These are phyloP conservation scores for Zosterops japonicus DNA, from an alignment of 2,113 vertebrate species.

Conservation along the genomic window DNA sequence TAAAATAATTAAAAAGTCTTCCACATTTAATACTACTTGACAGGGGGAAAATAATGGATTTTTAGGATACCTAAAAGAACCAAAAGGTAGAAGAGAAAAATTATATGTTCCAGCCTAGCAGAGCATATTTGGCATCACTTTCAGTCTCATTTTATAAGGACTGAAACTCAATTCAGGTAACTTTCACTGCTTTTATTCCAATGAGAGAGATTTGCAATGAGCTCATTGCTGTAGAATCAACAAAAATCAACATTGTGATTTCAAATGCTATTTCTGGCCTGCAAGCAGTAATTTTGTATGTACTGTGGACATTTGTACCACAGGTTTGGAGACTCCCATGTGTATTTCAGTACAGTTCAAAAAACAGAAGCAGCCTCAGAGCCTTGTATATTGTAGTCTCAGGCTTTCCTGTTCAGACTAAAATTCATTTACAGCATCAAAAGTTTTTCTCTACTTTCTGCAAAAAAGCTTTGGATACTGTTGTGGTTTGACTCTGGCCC, in stretches of 20 bases:
- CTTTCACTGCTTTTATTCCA: neutral
- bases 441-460: neutral
- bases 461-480: neutral
- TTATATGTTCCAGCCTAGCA: neutral
- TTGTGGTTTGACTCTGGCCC: neutral
- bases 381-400: neutral
- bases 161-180: neutral
- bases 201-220: neutral
- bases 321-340: neutral
- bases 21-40: neutral
- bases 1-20: accelerated
- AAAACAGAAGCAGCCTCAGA: neutral
- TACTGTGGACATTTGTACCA: neutral
- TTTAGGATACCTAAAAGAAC: neutral
- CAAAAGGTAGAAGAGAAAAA: neutral
- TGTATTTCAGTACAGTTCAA: neutral
- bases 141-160: neutral
- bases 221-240: neutral
- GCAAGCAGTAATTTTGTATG: neutral
- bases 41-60: neutral
- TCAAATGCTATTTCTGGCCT: neutral
- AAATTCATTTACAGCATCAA: neutral
- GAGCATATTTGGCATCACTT: neutral
- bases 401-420: neutral
- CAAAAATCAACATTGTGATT: neutral